A percentile compares a stretch with the other conserved stretches of the same genome.
Evolutionary conservation across 2,797 vertebrate genomes (phyloP).

Genomic region (Ptychobarbus kaznakovi): DNA sequence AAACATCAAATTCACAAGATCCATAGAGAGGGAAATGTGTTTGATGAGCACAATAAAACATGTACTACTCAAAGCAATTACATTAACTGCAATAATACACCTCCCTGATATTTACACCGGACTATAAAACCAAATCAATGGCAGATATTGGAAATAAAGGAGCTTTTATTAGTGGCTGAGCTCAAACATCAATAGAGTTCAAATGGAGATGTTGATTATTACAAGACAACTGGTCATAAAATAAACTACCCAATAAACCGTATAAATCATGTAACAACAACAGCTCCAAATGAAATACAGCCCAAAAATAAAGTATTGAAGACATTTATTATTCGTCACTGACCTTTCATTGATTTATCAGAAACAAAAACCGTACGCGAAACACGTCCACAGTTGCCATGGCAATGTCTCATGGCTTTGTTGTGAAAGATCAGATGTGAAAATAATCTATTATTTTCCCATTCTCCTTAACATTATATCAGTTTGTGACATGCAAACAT

Average conservation of each 20-base stretch:
- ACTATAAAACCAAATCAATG: not conserved
- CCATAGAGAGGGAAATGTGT: not conserved
- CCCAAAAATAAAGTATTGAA: not conserved
- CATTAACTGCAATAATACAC: not conserved
- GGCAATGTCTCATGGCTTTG: slow-evolving; percentile 21
- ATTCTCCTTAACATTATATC: not conserved
- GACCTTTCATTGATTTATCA: slow-evolving; percentile 14
- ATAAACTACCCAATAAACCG: not conserved
- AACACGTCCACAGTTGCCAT: not conserved
- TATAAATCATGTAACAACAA: not conserved
- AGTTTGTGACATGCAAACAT: not conserved
- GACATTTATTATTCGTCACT: not conserved
- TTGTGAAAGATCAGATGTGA: slow-evolving; percentile 28
- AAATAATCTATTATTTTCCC: not conserved
- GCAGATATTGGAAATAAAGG: slow-evolving; percentile 4
- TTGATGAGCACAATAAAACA: not conserved
- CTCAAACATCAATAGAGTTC: not conserved
- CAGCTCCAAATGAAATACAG: not conserved
- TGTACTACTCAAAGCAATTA: not conserved
- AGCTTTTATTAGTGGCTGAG: not conserved
- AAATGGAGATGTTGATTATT: not conserved
- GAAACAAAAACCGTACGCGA: not conserved
- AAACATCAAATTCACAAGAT: not conserved
- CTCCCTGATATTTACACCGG: not conserved
- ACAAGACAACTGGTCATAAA: not conserved